A percentile compares a stretch with the other conserved stretches of the same genome.
Conservation (phyloP, 2,888 invertebrate genomes). For the Cantharis lateralis region DNA sequence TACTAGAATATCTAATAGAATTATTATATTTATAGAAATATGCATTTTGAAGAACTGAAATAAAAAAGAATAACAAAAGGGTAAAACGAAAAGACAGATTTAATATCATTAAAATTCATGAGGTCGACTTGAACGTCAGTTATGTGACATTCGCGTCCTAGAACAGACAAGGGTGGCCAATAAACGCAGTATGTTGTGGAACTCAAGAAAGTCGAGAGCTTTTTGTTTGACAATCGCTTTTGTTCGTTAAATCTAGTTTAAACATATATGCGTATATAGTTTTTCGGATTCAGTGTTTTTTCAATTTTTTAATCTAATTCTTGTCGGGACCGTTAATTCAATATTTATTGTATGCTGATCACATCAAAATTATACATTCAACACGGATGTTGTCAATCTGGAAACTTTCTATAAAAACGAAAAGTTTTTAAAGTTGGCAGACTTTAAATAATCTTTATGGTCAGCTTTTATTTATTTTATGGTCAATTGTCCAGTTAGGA, state of each 20-base stretch:
- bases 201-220: constrained; percentile 32
- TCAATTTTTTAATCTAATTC: not conserved
- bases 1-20: not conserved
- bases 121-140: constrained; percentile 43
- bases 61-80: constrained; percentile 33
- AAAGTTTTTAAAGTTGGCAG: not conserved
- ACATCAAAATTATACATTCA: not conserved
- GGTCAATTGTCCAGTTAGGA: not conserved
- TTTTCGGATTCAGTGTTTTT: not conserved
- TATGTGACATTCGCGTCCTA: constrained; percentile 42
- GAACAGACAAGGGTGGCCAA: constrained; percentile 45
- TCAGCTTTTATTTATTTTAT: not conserved
- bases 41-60: constrained; percentile 14
- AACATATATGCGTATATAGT: not conserved
- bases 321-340: not conserved
- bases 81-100: constrained; percentile 42
- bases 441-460: not conserved
- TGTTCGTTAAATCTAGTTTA: constrained; percentile 18
- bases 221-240: constrained; percentile 29
- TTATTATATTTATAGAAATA: constrained; percentile 2
- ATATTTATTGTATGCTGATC: not conserved
- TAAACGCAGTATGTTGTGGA: constrained; percentile 40
- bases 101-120: constrained; percentile 47
- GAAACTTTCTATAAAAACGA: not conserved
- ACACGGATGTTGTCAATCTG: not conserved